phyloP scores from a whole-genome alignment of 2,113 vertebrate genomes.

The Pachyramphus minor region DNA sequence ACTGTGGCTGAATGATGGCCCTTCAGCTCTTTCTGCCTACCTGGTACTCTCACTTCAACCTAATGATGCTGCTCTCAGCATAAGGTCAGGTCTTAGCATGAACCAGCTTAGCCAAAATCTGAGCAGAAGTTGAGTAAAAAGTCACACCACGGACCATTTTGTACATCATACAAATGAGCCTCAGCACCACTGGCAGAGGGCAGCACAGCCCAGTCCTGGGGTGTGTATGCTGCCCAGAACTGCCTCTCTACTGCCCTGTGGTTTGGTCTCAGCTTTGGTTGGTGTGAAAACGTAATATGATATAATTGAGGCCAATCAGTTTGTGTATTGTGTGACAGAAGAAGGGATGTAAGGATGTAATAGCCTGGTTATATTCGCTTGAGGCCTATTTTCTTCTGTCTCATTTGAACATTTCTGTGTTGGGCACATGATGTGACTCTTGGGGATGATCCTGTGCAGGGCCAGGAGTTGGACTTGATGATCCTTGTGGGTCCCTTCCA shows the following conservation, averaged over 20 bases:
- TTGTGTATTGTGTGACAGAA: not conserved
- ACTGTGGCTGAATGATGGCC: not conserved
- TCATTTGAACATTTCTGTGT: not conserved
- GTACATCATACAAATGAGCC: accelerated
- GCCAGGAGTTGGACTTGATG: not conserved
- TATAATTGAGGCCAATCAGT: not conserved
- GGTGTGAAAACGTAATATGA: not conserved
- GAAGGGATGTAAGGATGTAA: accelerated
- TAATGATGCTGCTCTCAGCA: not conserved
- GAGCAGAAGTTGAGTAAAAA: not conserved
- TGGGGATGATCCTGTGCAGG: not conserved
- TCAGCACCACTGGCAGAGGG: not conserved
- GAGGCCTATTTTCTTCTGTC: not conserved
- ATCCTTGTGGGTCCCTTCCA: not conserved
- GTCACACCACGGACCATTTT: not conserved
- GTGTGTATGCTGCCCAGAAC: accelerated
- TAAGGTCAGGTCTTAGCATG: no score
- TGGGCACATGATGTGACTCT: not conserved
- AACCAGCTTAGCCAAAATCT: not conserved
- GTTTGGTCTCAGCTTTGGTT: not conserved
- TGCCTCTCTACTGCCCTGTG: not conserved
- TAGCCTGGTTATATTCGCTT: not conserved
- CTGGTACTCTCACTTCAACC: not conserved
- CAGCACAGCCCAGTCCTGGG: not conserved
- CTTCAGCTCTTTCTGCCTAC: not conserved